A percentile compares a stretch with the other conserved stretches of the same genome.
Evolutionary conservation across 2,888 invertebrate genomes (phyloP).

Genomic region (Cryptocephalus moraei): DNA sequence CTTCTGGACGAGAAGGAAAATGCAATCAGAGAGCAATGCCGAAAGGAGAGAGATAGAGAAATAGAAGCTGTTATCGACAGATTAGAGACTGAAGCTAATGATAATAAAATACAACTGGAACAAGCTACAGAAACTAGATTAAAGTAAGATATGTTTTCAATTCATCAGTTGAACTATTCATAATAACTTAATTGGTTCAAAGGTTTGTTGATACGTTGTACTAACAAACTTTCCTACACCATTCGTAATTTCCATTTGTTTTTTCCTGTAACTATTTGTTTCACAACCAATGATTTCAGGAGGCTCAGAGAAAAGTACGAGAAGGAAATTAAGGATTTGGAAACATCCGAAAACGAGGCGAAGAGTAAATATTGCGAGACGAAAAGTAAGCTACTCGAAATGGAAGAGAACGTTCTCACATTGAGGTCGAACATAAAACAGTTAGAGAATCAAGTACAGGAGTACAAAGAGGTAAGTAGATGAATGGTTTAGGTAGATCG

Average conservation of each 20-base stretch:
- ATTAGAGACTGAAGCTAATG: conserved; percentile 55
- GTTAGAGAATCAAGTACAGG: conserved; percentile 53
- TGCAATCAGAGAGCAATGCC: conserved; percentile 57
- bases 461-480: conserved; percentile 49
- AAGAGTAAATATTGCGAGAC: conserved; percentile 57
- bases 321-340: conserved; percentile 56
- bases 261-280: not conserved
- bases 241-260: too few relatives aligned
- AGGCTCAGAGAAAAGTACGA: conserved; percentile 69
- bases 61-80: conserved; percentile 64
- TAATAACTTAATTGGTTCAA: too few relatives aligned
- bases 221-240: too few relatives aligned
- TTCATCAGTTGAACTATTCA: too few relatives aligned
- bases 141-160: conserved; percentile 16
- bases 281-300: conserved; percentile 34
- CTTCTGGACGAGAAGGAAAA: conserved; percentile 56
- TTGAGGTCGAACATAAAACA: conserved; percentile 52
- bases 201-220: too few relatives aligned
- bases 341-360: conserved; percentile 53
- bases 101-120: conserved; percentile 49
- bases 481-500: not conserved
- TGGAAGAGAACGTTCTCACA: conserved; percentile 51
- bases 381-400: conserved; percentile 52
- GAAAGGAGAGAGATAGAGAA: conserved; percentile 66
- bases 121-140: conserved; percentile 47